Conservation (phyloP, 2,113 vertebrate genomes). For the Chrysochloris asiatica region DNA sequence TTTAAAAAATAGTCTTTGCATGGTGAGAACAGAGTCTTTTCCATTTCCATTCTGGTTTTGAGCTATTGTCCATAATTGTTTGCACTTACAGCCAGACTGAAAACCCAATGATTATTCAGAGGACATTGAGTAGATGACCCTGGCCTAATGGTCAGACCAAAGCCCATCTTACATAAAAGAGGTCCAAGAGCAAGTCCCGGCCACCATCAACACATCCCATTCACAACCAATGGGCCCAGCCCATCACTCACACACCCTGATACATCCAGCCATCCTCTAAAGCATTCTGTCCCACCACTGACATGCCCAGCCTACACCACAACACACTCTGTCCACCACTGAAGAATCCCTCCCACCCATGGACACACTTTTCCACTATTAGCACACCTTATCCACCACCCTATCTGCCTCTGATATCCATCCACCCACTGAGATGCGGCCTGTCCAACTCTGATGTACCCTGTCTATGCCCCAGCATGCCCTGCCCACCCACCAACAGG, state of each 20-base stretch:
- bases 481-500: constrained; percentile 88
- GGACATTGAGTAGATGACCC: neutral
- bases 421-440: too few relatives aligned
- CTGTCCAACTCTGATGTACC: neutral
- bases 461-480: neutral
- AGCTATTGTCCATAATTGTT: neutral
- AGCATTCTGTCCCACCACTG: too few relatives aligned
- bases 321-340: too few relatives aligned
- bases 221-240: too few relatives aligned
- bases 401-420: too few relatives aligned
- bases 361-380: too few relatives aligned
- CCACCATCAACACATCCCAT: neutral
- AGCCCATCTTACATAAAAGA: neutral
- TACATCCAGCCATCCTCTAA: neutral
- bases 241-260: neutral
- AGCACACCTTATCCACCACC: too few relatives aligned
- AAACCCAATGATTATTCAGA: neutral
- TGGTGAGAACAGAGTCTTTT: too few relatives aligned
- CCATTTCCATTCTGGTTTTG: too few relatives aligned
- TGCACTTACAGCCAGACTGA: neutral
- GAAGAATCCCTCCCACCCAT: too few relatives aligned
- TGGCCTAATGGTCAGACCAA: neutral
- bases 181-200: neutral
- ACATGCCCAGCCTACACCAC: too few relatives aligned
- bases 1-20: too few relatives aligned